Percentiles rank a stretch among this genome's conserved stretches.
phyloP scores from a whole-genome alignment of 92 coral and sea anemone genomes.

The Blastomussa wellsi region DNA sequence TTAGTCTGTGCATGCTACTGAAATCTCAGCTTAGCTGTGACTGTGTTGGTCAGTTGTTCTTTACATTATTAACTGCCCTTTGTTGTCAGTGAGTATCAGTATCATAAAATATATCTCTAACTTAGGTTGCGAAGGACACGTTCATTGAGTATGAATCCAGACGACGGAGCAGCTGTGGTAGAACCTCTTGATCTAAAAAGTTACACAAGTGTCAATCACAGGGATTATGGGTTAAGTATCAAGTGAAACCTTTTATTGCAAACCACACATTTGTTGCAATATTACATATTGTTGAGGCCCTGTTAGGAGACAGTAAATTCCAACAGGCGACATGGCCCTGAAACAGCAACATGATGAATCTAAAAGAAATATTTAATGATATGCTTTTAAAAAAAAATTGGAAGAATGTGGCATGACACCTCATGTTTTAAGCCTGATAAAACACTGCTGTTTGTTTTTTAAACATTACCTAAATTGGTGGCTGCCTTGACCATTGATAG shows the following conservation, averaged over 20 bases:
- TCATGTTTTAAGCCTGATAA: no score
- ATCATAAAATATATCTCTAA: neutral
- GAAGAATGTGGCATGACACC: no score
- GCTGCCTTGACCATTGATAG: no score
- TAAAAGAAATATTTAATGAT: no score
- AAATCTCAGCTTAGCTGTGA: neutral
- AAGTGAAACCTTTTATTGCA: neutral
- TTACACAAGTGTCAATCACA: conserved; percentile 47
- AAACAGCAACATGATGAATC: no score
- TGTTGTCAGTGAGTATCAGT: neutral
- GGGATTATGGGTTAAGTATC: conserved; percentile 70
- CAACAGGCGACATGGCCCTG: no score
- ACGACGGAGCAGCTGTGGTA: conserved; percentile 45
- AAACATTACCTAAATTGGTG: no score
- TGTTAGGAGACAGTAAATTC: no score
- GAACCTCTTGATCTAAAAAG: conserved; percentile 57
- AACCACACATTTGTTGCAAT: no score
- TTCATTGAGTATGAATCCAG: conserved; percentile 68
- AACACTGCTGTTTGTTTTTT: no score
- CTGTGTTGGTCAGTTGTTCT: neutral
- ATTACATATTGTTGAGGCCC: no score
- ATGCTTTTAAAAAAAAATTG: no score
- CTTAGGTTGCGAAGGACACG: conserved; percentile 77
- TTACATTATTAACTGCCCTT: neutral
- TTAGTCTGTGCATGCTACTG: neutral